Evolutionary conservation across 2,113 vertebrate species (phyloP).

Genomic region (Aramus guarauna): DNA sequence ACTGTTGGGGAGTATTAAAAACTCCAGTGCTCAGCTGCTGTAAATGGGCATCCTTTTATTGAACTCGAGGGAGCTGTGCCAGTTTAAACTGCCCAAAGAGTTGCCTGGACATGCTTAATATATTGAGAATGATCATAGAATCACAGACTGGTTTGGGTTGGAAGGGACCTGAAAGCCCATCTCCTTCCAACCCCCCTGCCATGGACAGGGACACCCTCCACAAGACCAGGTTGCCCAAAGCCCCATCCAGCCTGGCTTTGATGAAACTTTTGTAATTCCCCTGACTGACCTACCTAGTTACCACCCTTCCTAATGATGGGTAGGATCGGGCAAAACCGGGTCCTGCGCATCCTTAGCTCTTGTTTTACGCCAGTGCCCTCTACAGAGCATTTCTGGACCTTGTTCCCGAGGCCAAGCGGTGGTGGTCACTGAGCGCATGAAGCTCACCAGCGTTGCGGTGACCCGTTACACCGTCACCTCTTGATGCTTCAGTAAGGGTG

Average conservation of each 20-base stretch:
- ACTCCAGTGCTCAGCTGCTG: background rate
- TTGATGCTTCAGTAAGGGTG: background rate
- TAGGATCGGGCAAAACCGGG: background rate
- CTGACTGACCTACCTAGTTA: background rate
- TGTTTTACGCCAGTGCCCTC: background rate
- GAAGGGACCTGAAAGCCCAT: too few species aligned
- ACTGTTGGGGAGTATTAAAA: background rate
- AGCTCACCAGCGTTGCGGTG: background rate
- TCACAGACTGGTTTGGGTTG: too few species aligned
- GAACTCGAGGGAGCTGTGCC: background rate
- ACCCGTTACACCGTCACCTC: background rate
- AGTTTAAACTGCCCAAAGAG: background rate
- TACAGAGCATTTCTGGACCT: background rate
- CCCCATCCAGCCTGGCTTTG: too few species aligned
- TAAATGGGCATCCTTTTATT: background rate
- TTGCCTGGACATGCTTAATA: background rate
- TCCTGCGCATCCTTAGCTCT: background rate
- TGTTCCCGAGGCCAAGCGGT: rapidly evolving
- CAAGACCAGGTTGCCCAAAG: too few species aligned
- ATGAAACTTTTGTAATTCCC: background rate
- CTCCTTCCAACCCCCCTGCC: too few species aligned
- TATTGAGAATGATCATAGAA: background rate
- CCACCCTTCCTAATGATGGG: background rate
- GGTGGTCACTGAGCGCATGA: background rate
- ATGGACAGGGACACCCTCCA: too few species aligned